These are phyloP conservation scores for Sibirionetta formosa DNA, from an alignment of 2,797 vertebrate species.

Conservation along the genomic window DNA sequence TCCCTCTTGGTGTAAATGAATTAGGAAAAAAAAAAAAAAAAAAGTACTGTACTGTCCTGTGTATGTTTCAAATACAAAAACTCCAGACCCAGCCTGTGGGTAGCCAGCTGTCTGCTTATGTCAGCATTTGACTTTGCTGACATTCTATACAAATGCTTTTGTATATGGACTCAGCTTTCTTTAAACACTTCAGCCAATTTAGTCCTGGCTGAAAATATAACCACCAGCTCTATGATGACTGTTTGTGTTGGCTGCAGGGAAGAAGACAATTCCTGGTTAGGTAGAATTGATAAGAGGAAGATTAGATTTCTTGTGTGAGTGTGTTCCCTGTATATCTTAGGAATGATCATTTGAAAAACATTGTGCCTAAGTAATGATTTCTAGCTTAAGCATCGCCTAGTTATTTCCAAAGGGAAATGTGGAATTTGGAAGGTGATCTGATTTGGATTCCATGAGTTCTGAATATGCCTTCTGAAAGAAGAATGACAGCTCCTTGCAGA, in stretches of 20 bases:
- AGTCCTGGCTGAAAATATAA: slow-evolving; percentile 45
- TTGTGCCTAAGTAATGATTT: not conserved
- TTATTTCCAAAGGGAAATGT: slow-evolving; percentile 30
- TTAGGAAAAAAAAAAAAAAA: not conserved
- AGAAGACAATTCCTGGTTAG: slow-evolving; percentile 9
- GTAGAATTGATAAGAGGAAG: not conserved
- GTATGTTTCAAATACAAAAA: not conserved
- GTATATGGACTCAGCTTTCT: slow-evolving; percentile 2
- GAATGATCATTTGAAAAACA: not conserved
- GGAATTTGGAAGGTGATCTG: slow-evolving; percentile 17
- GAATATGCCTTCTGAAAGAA: not conserved
- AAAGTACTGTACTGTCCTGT: not conserved
- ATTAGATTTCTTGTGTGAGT: slow-evolving; percentile 9
- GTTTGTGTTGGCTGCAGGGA: slow-evolving; percentile 25
- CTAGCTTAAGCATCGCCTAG: not conserved
- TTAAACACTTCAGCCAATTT: slow-evolving; percentile 19
- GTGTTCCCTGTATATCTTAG: slow-evolving; percentile 16
- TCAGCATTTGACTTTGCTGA: slow-evolving; percentile 45
- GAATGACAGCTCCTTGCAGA: slow-evolving; percentile 6
- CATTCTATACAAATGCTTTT: not conserved
- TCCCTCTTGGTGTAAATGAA: not conserved
- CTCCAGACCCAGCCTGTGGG: not conserved
- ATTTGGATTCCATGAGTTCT: not conserved
- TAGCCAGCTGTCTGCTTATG: slow-evolving; percentile 27
- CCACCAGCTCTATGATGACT: not conserved